Evolutionary conservation across 1,140 invertebrate species (phyloP), one percentile per base, ranked within the genome.

Genomic region (Notospermus geniculatus): DNA sequence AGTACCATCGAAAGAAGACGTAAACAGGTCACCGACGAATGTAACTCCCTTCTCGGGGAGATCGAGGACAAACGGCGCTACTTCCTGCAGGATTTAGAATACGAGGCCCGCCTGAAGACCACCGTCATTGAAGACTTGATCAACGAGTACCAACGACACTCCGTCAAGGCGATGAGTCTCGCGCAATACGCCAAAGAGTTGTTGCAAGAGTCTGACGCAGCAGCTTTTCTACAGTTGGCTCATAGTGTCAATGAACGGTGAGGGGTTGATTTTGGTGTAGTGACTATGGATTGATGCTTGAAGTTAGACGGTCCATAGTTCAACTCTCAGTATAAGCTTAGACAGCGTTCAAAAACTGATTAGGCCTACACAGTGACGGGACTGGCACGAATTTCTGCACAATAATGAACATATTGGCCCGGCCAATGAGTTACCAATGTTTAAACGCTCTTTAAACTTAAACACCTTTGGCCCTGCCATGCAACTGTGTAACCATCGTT

Each of bases 61-160:
- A 66, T 78, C 13, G 73, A 78, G 58, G 71, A 71, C 59, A 78
- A 78, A 59, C 65, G 73, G 5, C 66, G 63, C 25, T 74, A 74
- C 52, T 78, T 78, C 67, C 60, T 76, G 29, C 68, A 71, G 9
- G 76, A 78, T 58, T 64, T 77, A 0, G 72, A 78, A 13, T 74
- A 76, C 27, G 76, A 78, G 46, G 72, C 75, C 53, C 63, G 71
- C 28, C 61, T 69, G 11, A 39, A 68, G 27, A 62, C 61, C 36
- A 70, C 63, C n/a, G 64, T 65, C 25, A 46, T 69, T 4, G 71
- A 74, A 13, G 71, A 73, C 9, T 45, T 64, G 7, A 68, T 71
- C 0, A 72, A 71, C 39, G 64, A 43, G 15, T 59, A 71, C 43
- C 67, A 74, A 36, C 67, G 56, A 46, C 62, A 74, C 13, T 63